Base-by-base conservation (phyloP, 2,888 invertebrate genomes). In the Rhaphigaster nebulosa region DNA sequence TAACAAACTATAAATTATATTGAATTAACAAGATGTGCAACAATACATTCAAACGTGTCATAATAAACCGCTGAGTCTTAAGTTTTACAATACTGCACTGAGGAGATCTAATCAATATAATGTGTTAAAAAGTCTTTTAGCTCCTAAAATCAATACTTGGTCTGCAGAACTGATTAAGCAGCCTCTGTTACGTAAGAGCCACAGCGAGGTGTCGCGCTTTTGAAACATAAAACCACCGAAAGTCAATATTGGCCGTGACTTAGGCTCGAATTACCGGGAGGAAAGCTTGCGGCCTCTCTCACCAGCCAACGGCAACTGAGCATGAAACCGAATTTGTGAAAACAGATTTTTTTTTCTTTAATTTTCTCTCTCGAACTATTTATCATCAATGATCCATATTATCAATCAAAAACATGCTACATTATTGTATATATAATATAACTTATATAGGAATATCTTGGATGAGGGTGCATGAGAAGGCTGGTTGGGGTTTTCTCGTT, bases 151-250 rank as follows among this genome's bases (percentile, higher is more conserved):
- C 70, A 76, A 76, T 76, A 76, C 70, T 38, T 20, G 0, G 38
- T 2, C 70, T 20, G 29, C 6, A 38, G 70, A 76, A 76, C 38
- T 76, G 70, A 76, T 38, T 76, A 76, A 65, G 65, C 29, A n/a
- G n/a, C 15, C 29, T 29, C 65, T 20, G 8, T 76, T 76, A 76
- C 38, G 23, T 76, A 76, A 76, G 8, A 12, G 1, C 38, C 70
- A 1, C 34, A 20, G 34, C 38, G 70, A 76, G 70, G 70, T 76
- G 70, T 76, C 70, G 34, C 38, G 70, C 34, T 76, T 76, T 76
- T 76, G 70, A 38, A 76, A 76, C 70, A 76, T 34, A 76, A 76
- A 76, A 76, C 70, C 70, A 76, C 18, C 70, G 34, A 76, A 76
- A 76, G 70, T 34, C 70, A 76, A 76, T 76, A 76, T 76, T 76